phyloP scores from a whole-genome alignment of 2,888 invertebrate genomes.

The Oligia fasciuncula region DNA sequence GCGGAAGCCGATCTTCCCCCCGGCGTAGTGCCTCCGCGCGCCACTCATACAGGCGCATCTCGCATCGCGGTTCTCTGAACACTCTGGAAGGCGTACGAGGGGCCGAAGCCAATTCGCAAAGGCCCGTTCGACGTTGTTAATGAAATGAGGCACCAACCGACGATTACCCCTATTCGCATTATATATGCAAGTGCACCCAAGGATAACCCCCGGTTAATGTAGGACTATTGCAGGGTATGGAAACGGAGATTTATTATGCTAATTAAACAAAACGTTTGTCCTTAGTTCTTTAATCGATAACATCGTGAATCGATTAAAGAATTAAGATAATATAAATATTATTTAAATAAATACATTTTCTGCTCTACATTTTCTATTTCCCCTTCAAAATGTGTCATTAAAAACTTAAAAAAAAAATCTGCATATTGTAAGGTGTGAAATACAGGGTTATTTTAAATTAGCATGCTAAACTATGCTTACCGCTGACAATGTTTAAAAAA shows the following conservation, averaged over 20 bases:
- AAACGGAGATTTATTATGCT: not conserved
- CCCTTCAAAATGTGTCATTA: not conserved
- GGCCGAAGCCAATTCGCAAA: not conserved
- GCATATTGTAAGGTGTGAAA: not conserved
- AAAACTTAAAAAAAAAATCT: slow-evolving; percentile 1
- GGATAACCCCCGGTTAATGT: not conserved
- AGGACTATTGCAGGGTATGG: not conserved
- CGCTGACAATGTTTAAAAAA: no score
- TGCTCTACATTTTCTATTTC: not conserved
- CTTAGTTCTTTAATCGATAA: not conserved
- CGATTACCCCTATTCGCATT: not conserved
- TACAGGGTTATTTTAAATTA: not conserved
- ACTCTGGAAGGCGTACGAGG: not conserved
- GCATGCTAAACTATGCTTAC: no score
- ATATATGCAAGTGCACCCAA: not conserved
- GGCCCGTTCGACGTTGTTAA: not conserved
- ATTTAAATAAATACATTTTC: not conserved
- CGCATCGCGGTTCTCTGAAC: not conserved
- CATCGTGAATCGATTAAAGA: not conserved
- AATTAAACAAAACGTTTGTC: not conserved
- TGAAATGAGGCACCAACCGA: not conserved
- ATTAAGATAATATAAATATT: not conserved
- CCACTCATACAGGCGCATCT: no score
- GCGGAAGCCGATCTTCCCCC: no score
- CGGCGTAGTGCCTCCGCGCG: no score